Conservation (phyloP, 2,888 invertebrate genomes). For the Orgyia antiqua region DNA sequence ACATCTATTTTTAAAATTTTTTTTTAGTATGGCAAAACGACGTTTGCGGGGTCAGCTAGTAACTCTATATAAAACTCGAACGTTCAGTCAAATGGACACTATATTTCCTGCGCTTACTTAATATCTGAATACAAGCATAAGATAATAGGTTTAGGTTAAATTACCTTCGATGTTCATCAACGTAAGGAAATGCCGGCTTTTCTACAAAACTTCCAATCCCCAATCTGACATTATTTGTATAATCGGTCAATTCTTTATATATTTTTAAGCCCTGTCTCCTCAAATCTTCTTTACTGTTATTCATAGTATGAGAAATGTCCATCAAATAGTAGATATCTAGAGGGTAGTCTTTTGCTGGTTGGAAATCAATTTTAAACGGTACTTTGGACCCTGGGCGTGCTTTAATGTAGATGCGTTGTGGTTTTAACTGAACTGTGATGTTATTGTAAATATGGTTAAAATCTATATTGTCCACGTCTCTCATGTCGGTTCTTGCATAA, state of each 20-base stretch:
- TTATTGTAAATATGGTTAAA: constrained; percentile 17
- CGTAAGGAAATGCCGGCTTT: constrained; percentile 80
- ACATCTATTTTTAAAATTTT: no score
- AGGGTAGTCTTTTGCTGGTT: constrained; percentile 85
- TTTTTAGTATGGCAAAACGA: no score
- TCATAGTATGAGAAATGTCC: constrained; percentile 88
- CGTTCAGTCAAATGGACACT: no score
- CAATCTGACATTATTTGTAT: constrained; percentile 81
- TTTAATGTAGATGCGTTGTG: constrained; percentile 70
- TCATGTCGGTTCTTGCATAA: constrained; percentile 20
- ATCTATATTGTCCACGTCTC: constrained; percentile 3
- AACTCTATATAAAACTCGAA: no score
- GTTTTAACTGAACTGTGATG: constrained; percentile 66
- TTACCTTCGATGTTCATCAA: no score
- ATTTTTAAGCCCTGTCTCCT: constrained; percentile 67
- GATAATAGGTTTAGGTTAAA: no score
- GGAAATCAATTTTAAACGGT: constrained; percentile 65
- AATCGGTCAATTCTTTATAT: constrained; percentile 62
- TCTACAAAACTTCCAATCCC: constrained; percentile 85
- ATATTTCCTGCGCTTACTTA: no score
- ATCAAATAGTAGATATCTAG: constrained; percentile 91
- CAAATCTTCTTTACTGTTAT: constrained; percentile 70
- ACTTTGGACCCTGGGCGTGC: constrained; percentile 64
- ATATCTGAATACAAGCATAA: no score
- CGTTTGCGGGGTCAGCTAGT: no score